Conservation (phyloP, 1,140 invertebrate genomes). For the Uloborus diversus region DNA sequence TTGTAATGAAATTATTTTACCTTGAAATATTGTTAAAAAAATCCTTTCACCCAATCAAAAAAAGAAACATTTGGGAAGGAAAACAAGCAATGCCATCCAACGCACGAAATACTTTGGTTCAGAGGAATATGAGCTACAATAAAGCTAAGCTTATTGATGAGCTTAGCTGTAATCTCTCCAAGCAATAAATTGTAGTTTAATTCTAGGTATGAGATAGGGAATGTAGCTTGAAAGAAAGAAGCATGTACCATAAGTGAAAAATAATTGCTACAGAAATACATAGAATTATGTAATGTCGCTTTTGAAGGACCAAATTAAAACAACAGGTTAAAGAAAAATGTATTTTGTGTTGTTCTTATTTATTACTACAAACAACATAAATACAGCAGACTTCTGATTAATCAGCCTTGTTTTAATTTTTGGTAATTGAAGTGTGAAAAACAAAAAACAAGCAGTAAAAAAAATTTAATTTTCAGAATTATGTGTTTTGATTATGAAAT, state of each 20-base stretch:
- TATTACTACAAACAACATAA: too few species aligned
- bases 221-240: constrained; percentile 26
- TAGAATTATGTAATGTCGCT: constrained; percentile 53
- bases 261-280: constrained; percentile 43
- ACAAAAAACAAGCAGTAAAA: too few species aligned
- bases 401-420: too few species aligned
- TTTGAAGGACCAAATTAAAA: constrained; percentile 54
- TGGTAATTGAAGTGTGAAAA: too few species aligned
- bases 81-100: constrained; percentile 37
- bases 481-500: too few species aligned
- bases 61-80: background rate
- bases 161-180: constrained; percentile 46
- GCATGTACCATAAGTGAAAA: constrained; percentile 41
- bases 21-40: too few species aligned
- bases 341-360: background rate
- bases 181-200: constrained; percentile 54
- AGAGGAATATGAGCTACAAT: constrained; percentile 35
- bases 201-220: constrained; percentile 38
- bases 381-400: too few species aligned
- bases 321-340: constrained; percentile 11
- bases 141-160: constrained; percentile 43
- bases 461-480: too few species aligned
- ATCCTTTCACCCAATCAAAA: too few species aligned
- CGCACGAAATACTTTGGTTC: constrained; percentile 25
- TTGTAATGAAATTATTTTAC: too few species aligned